Base-by-base conservation (phyloP, 2,797 vertebrate species). In the Brachymystax lenok region DNA sequence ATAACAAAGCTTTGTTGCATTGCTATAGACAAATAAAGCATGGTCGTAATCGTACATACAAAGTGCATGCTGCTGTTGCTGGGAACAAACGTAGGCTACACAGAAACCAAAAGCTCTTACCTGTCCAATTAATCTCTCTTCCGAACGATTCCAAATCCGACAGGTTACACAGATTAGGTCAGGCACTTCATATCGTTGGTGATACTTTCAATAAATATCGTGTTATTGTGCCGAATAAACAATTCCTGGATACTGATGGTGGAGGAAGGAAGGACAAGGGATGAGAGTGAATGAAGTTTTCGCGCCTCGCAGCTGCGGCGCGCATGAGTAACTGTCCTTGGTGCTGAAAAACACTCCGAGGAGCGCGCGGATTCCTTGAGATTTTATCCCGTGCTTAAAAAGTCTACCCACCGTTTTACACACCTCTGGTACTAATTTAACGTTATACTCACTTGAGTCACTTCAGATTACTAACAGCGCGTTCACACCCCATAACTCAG, bases 301-400 rank as follows among this genome's bases (percentile, higher is more conserved):
- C 64, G 33, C 76, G 73, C 73, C 79, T 80, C 64, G 68, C 83
- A 82, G 80, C 76, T 73, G 80, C 82, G 71, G 81, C 73, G 84
- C 80, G 72, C 40, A 81, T 69, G 54, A 74, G 90, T 86, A 93
- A 84, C 92, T 94, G 91, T 92, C 94, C 89, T 83, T 14, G 91
- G 92, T 94, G 68, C 92, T 94, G 91, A 88, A 83, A 74, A 77
- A 76, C 51, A 40, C 35, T 14, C 73, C 12, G 77, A 71, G 64
- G 75, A 76, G 77, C 82, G 64, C 74, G 63, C 52, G 83, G 80
- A 83, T 85, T 89, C 88, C 87, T 79, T 81, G 71, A 82, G 82
- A 77, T 79, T 24, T 63, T 74, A 75, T 54, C 33, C 56, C 64
- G 67, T 71, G 72, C 70, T 71, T 86, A 75, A 80, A 69, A 82